Conservation (phyloP, 2,113 vertebrate genomes). For the Ia io region DNA sequence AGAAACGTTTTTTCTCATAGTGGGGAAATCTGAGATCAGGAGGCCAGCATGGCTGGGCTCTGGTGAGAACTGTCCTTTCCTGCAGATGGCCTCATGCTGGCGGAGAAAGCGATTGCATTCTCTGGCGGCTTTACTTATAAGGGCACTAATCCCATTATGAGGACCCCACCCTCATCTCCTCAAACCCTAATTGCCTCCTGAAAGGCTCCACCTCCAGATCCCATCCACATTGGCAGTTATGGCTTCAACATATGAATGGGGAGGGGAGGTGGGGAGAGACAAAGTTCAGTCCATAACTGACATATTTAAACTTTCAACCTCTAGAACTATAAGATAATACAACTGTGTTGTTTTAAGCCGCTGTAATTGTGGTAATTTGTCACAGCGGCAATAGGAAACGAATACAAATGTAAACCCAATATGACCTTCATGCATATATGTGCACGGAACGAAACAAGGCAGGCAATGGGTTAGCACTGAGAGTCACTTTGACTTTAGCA, state of each 20-base stretch:
- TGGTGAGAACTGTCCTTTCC: neutral
- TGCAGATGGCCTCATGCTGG: neutral
- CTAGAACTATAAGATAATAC: neutral
- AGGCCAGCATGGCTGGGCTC: neutral
- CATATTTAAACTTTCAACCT: neutral
- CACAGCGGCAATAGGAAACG: neutral
- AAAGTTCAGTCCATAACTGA: neutral
- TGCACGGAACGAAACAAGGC: neutral
- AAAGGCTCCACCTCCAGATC: neutral
- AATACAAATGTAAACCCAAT: neutral
- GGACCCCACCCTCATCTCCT: neutral
- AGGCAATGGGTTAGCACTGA: neutral
- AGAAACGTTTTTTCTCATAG: too few species aligned
- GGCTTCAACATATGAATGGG: neutral
- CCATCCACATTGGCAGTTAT: neutral
- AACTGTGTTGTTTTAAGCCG: neutral
- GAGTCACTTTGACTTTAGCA: neutral
- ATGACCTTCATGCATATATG: neutral
- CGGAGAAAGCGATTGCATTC: neutral
- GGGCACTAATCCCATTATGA: neutral
- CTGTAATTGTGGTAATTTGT: neutral
- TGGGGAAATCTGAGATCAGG: neutral
- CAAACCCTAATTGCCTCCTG: neutral
- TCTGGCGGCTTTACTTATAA: neutral
- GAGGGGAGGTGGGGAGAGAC: neutral